Base-by-base conservation (phyloP, 2,113 vertebrate species). In the Falco punctatus region DNA sequence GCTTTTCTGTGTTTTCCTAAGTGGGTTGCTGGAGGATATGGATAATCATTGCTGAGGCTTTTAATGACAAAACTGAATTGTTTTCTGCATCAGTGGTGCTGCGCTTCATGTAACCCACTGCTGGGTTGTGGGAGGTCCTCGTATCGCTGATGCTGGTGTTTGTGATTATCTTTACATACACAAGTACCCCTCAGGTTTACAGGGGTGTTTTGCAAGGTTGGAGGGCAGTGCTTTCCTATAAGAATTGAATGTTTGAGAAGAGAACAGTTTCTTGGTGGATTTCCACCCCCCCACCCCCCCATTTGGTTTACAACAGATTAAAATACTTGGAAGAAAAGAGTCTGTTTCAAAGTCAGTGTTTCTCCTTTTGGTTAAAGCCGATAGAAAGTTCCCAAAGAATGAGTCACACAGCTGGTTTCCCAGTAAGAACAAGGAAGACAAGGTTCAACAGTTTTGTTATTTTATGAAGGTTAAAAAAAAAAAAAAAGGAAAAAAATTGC, bases 331-430 rank as follows among this genome's bases (percentile, higher is more conserved):
- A 94, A 86, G 67, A 83, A 86, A 72, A 74, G 20, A 69, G 22
- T 80, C 61, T 74, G 7, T 90, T 95, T 94, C 64, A 87, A 91
- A 91, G 84, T 96, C 73, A 92, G 48, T 46, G 44, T 92, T 92
- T 85, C 78, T 88, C 85, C 44, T 77, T 92, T 94, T 65, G 67
- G 3, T 86, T 95, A 84, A 88, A 84, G 44, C 26, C 48, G 55
- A 7, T 69, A 95, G 80, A 81, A 95, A 88, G 88, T 95, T 97
- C 88, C 69, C 27, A 71, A 93, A 74, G 75, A 84, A 65, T 96
- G 96, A 96, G 92, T 96, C 96, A 96, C 30, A 32, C 64, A 84
- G 72, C 75, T 94, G 80, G 62, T 74, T 97, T 92, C 54, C 48
- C 65, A 84, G 75, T 77, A 94, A 96, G 82, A 92, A 19, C 52